Conservation (phyloP, 2,888 invertebrate species). For the Clepsis dumicolana region DNA sequence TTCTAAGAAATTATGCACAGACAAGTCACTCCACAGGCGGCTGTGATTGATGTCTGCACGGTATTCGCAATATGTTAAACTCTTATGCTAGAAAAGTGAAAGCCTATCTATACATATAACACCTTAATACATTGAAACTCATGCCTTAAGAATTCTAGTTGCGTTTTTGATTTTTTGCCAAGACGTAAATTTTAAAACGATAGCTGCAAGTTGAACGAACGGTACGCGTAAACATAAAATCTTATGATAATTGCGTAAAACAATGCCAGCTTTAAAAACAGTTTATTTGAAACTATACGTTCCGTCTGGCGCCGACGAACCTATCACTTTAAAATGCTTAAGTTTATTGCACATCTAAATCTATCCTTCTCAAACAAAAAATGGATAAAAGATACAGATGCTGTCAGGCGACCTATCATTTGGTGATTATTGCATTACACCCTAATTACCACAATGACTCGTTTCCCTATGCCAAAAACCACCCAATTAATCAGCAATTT, state of each 20-base stretch:
- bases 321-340: conserved; percentile 16
- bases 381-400: neutral
- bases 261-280: conserved; percentile 7
- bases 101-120: neutral
- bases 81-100: conserved; percentile 5
- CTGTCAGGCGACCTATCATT: neutral
- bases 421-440: neutral
- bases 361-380: neutral
- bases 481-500: conserved; percentile 1
- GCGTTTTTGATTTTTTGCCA: conserved; percentile 29
- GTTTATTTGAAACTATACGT: conserved; percentile 33
- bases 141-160: conserved; percentile 1
- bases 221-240: conserved; percentile 34
- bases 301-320: conserved; percentile 27
- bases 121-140: neutral
- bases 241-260: conserved; percentile 28
- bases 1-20: conserved; percentile 54
- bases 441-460: neutral
- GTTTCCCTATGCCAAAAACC: neutral
- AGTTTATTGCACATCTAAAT: neutral
- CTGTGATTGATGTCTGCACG: conserved; percentile 16
- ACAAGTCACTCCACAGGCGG: conserved; percentile 27
- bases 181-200: conserved; percentile 34
- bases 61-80: conserved; percentile 11
- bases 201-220: conserved; percentile 30